These are phyloP conservation scores for Coptodon rendalli DNA, from an alignment of 2,113 vertebrate genomes.

Conservation along the genomic window DNA sequence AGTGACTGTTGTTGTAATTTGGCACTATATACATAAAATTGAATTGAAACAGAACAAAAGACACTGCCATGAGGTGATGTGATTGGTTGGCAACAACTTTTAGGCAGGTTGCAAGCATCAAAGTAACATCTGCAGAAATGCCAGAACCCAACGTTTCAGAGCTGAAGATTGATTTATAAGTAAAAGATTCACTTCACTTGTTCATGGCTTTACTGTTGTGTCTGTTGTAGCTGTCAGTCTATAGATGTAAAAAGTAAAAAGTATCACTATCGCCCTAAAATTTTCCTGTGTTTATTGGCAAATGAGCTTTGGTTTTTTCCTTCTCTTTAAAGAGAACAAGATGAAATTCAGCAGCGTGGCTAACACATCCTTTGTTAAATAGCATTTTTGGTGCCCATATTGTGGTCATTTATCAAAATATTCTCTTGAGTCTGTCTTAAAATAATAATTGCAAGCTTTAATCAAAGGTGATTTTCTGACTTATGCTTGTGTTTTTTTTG, in stretches of 20 bases:
- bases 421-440: background rate
- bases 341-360: background rate
- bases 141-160: background rate
- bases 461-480: background rate
- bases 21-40: background rate
- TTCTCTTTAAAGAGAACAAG: background rate
- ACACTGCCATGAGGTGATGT: background rate
- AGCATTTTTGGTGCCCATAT: background rate
- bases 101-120: background rate
- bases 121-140: background rate
- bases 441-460: background rate
- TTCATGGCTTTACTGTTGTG: background rate
- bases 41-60: background rate
- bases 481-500: background rate
- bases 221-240: background rate
- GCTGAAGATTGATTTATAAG: background rate
- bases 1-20: background rate
- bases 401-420: background rate
- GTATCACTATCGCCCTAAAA: background rate
- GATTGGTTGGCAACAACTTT: background rate
- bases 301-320: background rate
- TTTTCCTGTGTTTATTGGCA: background rate
- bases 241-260: background rate
- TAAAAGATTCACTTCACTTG: background rate
- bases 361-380: background rate